These are phyloP conservation scores for Sprattus sprattus DNA, from an alignment of 2,113 vertebrate species.

Conservation along the genomic window DNA sequence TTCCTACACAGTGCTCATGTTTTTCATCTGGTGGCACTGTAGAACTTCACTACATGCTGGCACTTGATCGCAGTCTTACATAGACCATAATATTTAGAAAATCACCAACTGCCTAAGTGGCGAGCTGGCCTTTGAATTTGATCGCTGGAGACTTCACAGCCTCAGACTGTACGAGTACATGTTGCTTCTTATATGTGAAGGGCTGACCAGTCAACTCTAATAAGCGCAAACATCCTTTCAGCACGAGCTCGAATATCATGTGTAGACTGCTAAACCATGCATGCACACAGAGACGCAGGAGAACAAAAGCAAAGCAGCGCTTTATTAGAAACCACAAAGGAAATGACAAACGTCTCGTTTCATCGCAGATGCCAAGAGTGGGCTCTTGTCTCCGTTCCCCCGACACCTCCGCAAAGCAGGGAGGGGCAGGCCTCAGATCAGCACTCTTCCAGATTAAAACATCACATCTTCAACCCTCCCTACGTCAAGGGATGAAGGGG, in stretches of 20 bases:
- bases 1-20: neutral
- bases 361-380: neutral
- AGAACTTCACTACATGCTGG: neutral
- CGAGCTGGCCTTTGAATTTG: neutral
- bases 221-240: neutral
- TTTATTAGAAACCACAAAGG: conserved; percentile 4
- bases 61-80: neutral
- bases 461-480: neutral
- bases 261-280: neutral
- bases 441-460: neutral
- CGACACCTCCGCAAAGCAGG: neutral
- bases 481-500: neutral
- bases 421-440: neutral
- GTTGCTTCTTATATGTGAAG: neutral
- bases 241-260: too few species aligned
- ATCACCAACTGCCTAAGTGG: neutral
- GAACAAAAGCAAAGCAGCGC: neutral
- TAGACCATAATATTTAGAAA: neutral
- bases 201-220: neutral
- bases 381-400: neutral
- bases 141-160: neutral
- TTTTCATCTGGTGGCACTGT: neutral
- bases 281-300: neutral
- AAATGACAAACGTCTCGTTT: neutral
- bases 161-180: neutral